These are phyloP conservation scores for Percopsis transmontana DNA, from an alignment of 2,113 vertebrate species.

Conservation along the genomic window DNA sequence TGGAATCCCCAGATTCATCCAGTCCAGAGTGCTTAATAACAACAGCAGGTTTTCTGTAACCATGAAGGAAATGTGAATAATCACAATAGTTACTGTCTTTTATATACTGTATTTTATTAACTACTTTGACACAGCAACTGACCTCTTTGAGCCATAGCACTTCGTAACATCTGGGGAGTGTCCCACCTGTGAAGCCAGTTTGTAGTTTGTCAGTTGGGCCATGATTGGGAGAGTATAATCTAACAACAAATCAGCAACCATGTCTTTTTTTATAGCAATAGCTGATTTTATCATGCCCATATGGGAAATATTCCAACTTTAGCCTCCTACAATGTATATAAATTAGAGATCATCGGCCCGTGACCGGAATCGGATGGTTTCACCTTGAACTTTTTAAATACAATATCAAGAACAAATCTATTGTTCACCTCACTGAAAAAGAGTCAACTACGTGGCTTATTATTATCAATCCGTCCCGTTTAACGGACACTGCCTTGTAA, in stretches of 20 bases:
- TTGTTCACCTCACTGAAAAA: too few relatives aligned
- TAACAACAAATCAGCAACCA: not conserved
- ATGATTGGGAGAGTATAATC: not conserved
- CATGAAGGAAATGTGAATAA: constrained; percentile 11
- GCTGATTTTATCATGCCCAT: too few relatives aligned
- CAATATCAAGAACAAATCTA: too few relatives aligned
- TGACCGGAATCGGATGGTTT: too few relatives aligned
- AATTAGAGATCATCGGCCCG: too few relatives aligned
- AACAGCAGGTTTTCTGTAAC: constrained; percentile 88
- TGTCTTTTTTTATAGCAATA: too few relatives aligned
- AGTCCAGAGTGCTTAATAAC: constrained; percentile 92
- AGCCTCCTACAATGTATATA: too few relatives aligned
- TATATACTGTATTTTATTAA: not conserved
- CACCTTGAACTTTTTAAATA: too few relatives aligned
- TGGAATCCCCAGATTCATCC: constrained; percentile 87
- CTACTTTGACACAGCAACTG: constrained; percentile 14
- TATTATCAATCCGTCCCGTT: too few relatives aligned
- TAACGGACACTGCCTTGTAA: too few relatives aligned
- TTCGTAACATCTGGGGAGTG: constrained; percentile 28
- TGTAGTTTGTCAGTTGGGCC: not conserved
- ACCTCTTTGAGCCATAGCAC: constrained; percentile 62
- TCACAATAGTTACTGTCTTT: not conserved
- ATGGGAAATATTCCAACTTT: too few relatives aligned
- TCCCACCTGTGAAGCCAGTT: constrained; percentile 39
- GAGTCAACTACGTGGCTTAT: too few relatives aligned